Conservation (phyloP, 2,888 invertebrate genomes). For the Microctonus hyperodae region DNA sequence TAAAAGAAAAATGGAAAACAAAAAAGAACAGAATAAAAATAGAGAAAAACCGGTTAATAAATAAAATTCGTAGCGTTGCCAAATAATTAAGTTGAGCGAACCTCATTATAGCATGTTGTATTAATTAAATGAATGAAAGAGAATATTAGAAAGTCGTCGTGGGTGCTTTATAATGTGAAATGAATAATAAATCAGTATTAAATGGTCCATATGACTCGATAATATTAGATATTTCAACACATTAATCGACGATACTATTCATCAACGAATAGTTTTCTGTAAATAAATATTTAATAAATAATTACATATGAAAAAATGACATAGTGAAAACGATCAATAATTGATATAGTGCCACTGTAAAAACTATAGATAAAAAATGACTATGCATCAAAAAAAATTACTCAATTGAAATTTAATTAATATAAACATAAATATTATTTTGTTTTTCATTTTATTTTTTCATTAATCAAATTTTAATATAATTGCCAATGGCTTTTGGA, state of each 20-base stretch:
- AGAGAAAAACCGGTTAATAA: constrained; percentile 30
- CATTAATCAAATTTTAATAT: too few relatives aligned
- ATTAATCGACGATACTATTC: constrained; percentile 13
- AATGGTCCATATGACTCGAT: constrained; percentile 24
- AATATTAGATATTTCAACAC: constrained; percentile 19
- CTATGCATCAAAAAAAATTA: background rate
- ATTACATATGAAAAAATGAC: background rate
- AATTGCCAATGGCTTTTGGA: too few relatives aligned
- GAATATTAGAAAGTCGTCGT: constrained; percentile 13
- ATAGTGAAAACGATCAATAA: background rate
- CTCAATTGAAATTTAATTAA: constrained; percentile 4
- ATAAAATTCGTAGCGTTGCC: constrained; percentile 41
- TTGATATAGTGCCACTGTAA: background rate
- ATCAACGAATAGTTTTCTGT: constrained; percentile 12
- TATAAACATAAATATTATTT: too few relatives aligned
- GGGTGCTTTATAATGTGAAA: constrained; percentile 28
- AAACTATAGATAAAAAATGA: too few relatives aligned
- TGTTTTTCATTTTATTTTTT: too few relatives aligned
- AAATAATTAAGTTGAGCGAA: constrained; percentile 42
- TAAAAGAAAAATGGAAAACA: constrained; percentile 12
- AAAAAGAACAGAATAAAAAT: constrained; percentile 15
- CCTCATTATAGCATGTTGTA: constrained; percentile 12
- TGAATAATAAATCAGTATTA: constrained; percentile 30
- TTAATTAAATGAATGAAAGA: constrained; percentile 16
- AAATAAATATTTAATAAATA: constrained; percentile 17